These are phyloP conservation scores for Distichodus sexfasciatus DNA, from an alignment of 2,797 vertebrate species.

Conservation along the genomic window DNA sequence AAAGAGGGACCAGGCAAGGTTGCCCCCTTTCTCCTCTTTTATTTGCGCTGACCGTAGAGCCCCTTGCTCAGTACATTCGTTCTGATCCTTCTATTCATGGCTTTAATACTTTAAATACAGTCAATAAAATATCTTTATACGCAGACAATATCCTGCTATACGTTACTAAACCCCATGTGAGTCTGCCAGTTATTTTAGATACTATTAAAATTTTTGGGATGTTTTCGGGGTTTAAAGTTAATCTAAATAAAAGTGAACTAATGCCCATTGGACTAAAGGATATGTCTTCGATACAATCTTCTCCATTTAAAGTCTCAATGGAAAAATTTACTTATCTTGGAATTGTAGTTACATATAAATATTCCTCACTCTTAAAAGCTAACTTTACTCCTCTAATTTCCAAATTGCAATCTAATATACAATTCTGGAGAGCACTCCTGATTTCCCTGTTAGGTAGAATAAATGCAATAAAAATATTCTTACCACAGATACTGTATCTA, in stretches of 20 bases:
- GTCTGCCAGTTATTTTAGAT: not conserved
- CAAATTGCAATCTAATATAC: not conserved
- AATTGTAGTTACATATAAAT: conserved; percentile 15
- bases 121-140: conserved; percentile 18
- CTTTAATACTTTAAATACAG: not conserved
- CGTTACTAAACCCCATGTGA: not conserved
- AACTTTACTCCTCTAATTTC: conserved; percentile 6
- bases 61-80: conserved; percentile 1
- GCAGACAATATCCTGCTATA: conserved; percentile 16
- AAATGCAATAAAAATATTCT: conserved; percentile 38
- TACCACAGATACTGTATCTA: conserved; percentile 15
- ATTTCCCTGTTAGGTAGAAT: conserved; percentile 36
- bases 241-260: conserved; percentile 21
- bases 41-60: no score
- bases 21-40: no score
- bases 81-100: not conserved
- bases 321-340: conserved; percentile 29
- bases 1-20: no score
- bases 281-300: not conserved
- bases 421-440: conserved; percentile 39
- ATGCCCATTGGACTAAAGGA: not conserved
- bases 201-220: not conserved
- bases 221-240: conserved; percentile 19
- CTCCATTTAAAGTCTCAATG: not conserved
- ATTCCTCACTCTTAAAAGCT: conserved; percentile 10